A percentile compares a stretch with the other conserved stretches of the same genome.
These are phyloP conservation scores for Coregonus sp. DNA, from an alignment of 2,797 vertebrate species.

Conservation along the genomic window DNA sequence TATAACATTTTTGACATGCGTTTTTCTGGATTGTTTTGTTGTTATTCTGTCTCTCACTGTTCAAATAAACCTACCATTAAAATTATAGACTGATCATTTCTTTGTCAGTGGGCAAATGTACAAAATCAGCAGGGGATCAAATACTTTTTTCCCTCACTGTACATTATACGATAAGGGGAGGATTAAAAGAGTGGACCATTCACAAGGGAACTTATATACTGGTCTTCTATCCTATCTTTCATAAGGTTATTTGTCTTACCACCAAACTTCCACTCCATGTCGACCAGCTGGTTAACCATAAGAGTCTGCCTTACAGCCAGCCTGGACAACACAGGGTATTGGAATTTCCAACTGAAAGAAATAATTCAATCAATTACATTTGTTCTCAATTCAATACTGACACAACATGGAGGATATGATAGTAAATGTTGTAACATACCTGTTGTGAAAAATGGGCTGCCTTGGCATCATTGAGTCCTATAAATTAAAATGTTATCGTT, in stretches of 20 bases:
- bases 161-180: too few species aligned
- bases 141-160: too few species aligned
- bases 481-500: constrained; percentile 34
- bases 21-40: too few species aligned
- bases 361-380: too few species aligned
- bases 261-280: constrained; percentile 99
- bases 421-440: constrained; percentile 68
- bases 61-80: too few species aligned
- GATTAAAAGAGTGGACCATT: too few species aligned
- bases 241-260: constrained; percentile 70
- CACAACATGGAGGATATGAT: neutral
- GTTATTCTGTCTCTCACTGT: too few species aligned
- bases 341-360: constrained; percentile 70
- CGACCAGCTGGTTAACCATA: constrained; percentile 91
- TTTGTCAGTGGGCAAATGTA: too few species aligned
- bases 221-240: too few species aligned
- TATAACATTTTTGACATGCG: too few species aligned
- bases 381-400: neutral
- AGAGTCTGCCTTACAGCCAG: constrained; percentile 85
- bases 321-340: constrained; percentile 74
- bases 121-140: too few species aligned
- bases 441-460: constrained; percentile 86
- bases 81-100: too few species aligned
- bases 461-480: constrained; percentile 91
- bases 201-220: neutral